Percentiles rank a stretch among this genome's conserved stretches.
These are phyloP conservation scores for Achlya flavicornis DNA, from an alignment of 2,888 invertebrate genomes.

Conservation along the genomic window DNA sequence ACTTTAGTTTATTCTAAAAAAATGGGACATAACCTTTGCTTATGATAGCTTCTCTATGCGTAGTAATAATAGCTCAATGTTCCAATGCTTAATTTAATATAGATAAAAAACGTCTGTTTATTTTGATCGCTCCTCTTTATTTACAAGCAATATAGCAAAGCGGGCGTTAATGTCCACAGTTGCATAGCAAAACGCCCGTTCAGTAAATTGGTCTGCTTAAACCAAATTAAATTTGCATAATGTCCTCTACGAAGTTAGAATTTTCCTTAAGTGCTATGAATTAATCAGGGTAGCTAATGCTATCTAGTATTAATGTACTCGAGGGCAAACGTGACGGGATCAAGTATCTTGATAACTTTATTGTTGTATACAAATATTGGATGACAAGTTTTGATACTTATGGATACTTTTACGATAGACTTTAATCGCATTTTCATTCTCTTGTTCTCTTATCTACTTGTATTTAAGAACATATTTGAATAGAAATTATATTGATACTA, in stretches of 20 bases:
- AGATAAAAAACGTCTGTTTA: background rate
- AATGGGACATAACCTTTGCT: no score
- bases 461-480: no score
- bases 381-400: background rate
- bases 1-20: no score
- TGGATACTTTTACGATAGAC: background rate
- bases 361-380: background rate
- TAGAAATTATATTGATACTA: no score
- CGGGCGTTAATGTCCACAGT: background rate
- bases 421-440: no score
- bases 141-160: background rate
- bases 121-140: background rate
- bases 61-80: no score
- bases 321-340: constrained; percentile 16
- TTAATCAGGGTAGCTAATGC: constrained; percentile 29
- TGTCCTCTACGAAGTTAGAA: constrained; percentile 28
- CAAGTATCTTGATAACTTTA: background rate
- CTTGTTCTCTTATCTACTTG: no score
- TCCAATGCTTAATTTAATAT: background rate
- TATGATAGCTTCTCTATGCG: no score
- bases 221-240: constrained; percentile 46
- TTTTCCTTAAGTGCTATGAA: constrained; percentile 36
- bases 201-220: constrained; percentile 36
- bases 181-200: constrained; percentile 38
- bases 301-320: constrained; percentile 19